A percentile compares a stretch with the other conserved stretches of the same genome.
Evolutionary conservation across 2,113 vertebrate species (phyloP).

Genomic region (Bubalus kerabau): DNA sequence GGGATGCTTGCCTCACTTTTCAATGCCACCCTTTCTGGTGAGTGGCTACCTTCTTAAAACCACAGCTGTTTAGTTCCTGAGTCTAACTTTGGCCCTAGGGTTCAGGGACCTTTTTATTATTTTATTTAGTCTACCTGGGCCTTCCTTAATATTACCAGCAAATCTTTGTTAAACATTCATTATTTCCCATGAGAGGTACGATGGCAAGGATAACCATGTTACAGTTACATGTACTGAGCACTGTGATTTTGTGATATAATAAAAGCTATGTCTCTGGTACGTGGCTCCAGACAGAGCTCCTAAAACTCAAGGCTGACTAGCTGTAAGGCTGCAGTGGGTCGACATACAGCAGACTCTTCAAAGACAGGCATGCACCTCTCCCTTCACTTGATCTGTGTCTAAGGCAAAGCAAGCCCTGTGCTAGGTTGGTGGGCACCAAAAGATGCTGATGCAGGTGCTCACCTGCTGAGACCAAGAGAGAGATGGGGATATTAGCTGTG

Average conservation of each 20-base stretch:
- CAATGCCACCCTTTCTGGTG: background rate
- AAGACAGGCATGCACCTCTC: accelerated
- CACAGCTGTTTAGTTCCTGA: background rate
- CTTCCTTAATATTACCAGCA: background rate
- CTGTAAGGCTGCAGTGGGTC: background rate
- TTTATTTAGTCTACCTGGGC: background rate
- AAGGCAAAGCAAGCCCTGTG: background rate
- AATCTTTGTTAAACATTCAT: background rate
- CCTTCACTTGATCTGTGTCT: background rate
- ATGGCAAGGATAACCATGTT: background rate
- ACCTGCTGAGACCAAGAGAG: background rate
- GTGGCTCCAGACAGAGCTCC: background rate
- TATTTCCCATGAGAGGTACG: background rate
- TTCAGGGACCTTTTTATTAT: background rate
- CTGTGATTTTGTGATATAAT: background rate
- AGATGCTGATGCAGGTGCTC: background rate
- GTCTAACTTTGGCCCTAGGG: background rate
- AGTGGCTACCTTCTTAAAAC: background rate
- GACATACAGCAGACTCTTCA: background rate
- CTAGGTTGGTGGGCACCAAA: background rate
- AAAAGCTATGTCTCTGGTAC: background rate
- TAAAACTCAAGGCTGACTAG: background rate
- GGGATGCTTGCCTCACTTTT: background rate
- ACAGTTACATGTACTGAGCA: background rate
- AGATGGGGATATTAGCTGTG: background rate